These are phyloP conservation scores for Sinocyclocheilus anophthalmus DNA, from an alignment of 2,113 vertebrate genomes.

Conservation along the genomic window DNA sequence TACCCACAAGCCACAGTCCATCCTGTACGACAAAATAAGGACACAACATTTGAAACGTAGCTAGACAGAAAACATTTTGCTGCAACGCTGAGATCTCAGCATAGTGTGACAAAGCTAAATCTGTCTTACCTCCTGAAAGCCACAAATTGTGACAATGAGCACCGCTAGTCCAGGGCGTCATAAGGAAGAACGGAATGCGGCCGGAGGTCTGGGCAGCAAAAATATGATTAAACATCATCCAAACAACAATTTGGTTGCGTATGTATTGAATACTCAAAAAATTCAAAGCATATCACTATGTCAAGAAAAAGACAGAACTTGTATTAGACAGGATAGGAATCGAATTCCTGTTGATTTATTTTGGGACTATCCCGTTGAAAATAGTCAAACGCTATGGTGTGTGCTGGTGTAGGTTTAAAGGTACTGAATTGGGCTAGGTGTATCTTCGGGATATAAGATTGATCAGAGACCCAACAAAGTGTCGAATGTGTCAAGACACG, in stretches of 20 bases:
- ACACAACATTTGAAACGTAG: too few species aligned
- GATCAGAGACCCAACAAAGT: neutral
- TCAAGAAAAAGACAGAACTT: too few species aligned
- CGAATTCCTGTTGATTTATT: too few species aligned
- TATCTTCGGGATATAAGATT: neutral
- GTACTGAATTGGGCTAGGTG: neutral
- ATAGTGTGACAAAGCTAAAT: neutral
- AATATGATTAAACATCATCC: neutral
- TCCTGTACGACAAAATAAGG: too few species aligned
- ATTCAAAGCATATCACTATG: neutral
- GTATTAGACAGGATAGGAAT: too few species aligned
- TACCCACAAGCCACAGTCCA: too few species aligned
- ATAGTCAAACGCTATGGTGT: too few species aligned
- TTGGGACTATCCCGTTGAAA: too few species aligned
- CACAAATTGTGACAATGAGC: conserved; percentile 82
- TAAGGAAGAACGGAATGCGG: conserved; percentile 45
- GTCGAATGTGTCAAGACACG: neutral
- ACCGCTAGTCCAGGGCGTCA: conserved; percentile 73
- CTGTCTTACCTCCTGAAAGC: conserved; percentile 81
- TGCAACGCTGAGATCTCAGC: too few species aligned
- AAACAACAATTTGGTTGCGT: too few species aligned
- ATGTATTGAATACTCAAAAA: neutral
- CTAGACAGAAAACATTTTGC: too few species aligned
- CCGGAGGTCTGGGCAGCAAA: conserved; percentile 41
- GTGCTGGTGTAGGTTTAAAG: neutral